These are phyloP conservation scores for Carettochelys insculpta DNA, from an alignment of 2,113 vertebrate genomes.

Conservation along the genomic window DNA sequence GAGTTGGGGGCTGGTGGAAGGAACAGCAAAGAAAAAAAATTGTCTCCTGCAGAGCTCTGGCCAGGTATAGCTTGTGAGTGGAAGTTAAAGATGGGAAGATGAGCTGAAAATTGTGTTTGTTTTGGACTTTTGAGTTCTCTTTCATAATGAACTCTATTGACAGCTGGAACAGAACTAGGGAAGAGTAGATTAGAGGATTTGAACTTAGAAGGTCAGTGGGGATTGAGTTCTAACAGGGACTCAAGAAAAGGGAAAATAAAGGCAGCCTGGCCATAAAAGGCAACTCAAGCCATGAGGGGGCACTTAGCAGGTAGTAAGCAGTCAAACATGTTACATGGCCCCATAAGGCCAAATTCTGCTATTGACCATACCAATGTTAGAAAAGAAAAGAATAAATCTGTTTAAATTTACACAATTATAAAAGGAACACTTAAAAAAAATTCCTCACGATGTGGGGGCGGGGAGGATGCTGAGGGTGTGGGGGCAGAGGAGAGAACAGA, in stretches of 20 bases:
- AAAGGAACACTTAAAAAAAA: constrained; percentile 16
- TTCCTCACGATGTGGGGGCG: no score
- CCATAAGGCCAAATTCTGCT: not conserved
- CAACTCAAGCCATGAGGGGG: not conserved
- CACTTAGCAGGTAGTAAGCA: not conserved
- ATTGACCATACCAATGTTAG: not conserved
- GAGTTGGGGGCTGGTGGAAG: not conserved
- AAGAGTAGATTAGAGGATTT: not conserved
- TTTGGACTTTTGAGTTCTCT: not conserved
- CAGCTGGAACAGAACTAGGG: not conserved
- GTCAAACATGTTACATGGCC: not conserved
- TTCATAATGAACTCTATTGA: not conserved
- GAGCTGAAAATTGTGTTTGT: not conserved
- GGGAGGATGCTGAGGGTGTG: no score
- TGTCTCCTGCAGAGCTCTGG: not conserved
- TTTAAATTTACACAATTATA: constrained; percentile 60
- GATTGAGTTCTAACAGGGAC: not conserved
- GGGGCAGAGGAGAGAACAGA: not conserved
- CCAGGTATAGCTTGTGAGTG: not conserved
- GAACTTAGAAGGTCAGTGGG: not conserved
- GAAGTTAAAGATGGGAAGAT: not conserved
- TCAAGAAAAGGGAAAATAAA: not conserved
- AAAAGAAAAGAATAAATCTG: constrained; percentile 8
- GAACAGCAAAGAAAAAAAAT: not conserved
- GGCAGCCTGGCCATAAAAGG: not conserved